Evolutionary conservation across 2,113 vertebrate genomes (phyloP), one percentile per base, ranked within the genome.

Genomic region (Apodemus speciosus): DNA sequence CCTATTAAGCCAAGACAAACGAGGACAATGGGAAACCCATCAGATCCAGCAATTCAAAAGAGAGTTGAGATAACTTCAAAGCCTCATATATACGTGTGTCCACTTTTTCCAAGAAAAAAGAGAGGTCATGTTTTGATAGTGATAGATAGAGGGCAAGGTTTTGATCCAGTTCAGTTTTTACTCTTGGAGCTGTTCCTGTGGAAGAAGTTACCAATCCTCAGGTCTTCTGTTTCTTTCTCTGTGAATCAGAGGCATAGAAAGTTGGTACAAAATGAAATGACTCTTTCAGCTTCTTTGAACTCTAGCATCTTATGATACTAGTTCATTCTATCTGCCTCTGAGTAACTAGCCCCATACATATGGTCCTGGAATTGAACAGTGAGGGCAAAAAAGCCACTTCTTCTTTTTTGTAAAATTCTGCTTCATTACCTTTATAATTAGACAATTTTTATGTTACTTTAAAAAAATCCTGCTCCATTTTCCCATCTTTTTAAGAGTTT

Each of bases 401-500:
- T n/a, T 69, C 32, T 46, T 62, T 79, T 43, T 2, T 71, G 73
- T 90, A 94, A 88, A 83, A 89, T 85, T 56, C 53, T 64, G 4
- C 85, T 71, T 69, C 76, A 80, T 79, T 89, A 89, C 58, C 58
- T 90, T 86, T 92, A 84, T 92, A 92, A 96, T 94, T 96, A 89
- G 49, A 79, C 27, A n/a, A 76, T 5, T 85, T 84, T 88, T 40
- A 64, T 64, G 73, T 96, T 79, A 94, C 72, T 94, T 96, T 85
- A 69, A 85, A 95, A 95, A 94, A 94, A 92, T 87, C 32, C 32
- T 84, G 3, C 94, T 93, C 38, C 71, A 43, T 64, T 92, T 95
- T 92, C 46, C 40, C 32, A 62, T 85, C 83, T 84, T 94, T 75
- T 60, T 62, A 96, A 92, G 89, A 91, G 75, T 93, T 95, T 97